Base-by-base conservation (phyloP, 2,888 invertebrate genomes). In the Serrognathus titanus region DNA sequence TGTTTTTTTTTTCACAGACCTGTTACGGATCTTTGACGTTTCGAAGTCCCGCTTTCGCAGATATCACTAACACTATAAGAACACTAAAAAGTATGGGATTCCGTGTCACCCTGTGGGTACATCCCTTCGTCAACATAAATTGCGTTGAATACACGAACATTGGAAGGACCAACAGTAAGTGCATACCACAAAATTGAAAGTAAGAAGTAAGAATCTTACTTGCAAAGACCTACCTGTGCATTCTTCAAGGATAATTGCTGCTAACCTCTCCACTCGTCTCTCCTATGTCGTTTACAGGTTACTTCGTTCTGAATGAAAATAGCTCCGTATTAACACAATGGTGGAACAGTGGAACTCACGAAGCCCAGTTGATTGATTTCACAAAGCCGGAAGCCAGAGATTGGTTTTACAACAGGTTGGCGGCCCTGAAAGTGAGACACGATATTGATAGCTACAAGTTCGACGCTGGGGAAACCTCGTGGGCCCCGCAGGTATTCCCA, bases 11-110 rank as follows among this genome's bases (percentile, higher is more conserved):
- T 16, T 16, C 16, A 9, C 49, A 72, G 72, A 83, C 84, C 8
- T 90, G 90, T 70, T 93, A 94, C 71, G 95, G 95, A 0, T 89
- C 92, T 1, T 78, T 90, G 51, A 82, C 82, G 3, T 92, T 94
- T 58, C 83, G 90, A 63, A 77, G 79, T 16, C 77, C 74, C 6
- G 90, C 88, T 71, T 89, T 94, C 67, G 85, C 88, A 0, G 78
- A 90, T 62, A 82, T 91, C 10, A 82, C 79, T 51, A 73, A 80
- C 48, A 79, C 91, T 10, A 80, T 88, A 0, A 75, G 80, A 36
- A 78, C 83, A 45, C 78, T 94, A 16, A 86, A 88, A 66, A 68
- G 75, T 0, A 75, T 84, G 57, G 88, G 88, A 0, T 91, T 90
- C 72, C 83, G 89, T 24, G 87, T 90, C 0, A 86, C 91, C 0